Base-by-base conservation (phyloP, 2,113 vertebrate genomes). In the Ptilorrhoa leucosticta region DNA sequence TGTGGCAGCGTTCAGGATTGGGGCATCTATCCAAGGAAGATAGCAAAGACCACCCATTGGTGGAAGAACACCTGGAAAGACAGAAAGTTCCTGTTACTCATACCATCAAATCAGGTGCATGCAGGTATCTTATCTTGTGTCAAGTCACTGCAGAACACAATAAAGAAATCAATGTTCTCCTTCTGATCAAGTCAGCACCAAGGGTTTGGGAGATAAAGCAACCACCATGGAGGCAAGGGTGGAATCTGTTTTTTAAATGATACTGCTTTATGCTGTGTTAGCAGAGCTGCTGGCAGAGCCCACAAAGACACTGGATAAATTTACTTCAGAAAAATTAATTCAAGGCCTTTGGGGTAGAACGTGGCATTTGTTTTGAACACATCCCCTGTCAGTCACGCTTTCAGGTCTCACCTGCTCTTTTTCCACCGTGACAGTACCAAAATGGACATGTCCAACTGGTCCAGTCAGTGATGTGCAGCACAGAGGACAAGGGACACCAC, bases 1-100 rank as follows among this genome's bases (percentile, higher is more conserved):
- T 3, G 8, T 19, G 47, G 4, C 17, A 47, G 26, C 0, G 0
- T 31, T 69, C 53, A 87, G 78, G n/a, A 64, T 22, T 10, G 27
- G 21, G 35, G 50, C 2, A 23, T 9, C 19, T 15, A 5, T 44
- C 63, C 58, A 84, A 71, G 60, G 78, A 17, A 87, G 40, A 79
- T 10, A 65, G 6, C 47, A 65, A 79, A 79, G 73, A 37, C 51
- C 64, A 86, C 42, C 27, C 24, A 10, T 15, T 53, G 73, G 5
- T 48, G 48, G 60, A 40, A 65, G 28, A 53, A 58, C 78, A 26
- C 9, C 60, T 91, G 63, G 77, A 65, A 96, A 79, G 30, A 42
- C 19, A 69, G n/a, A 24, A 80, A 58, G 77, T 39, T 63, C 12
- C 10, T 50, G 0, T 39, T 70, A 73, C 8, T 93, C 27, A 37